Evolutionary conservation across 2,888 invertebrate species (phyloP).

Genomic region (Strigamia maritima): DNA sequence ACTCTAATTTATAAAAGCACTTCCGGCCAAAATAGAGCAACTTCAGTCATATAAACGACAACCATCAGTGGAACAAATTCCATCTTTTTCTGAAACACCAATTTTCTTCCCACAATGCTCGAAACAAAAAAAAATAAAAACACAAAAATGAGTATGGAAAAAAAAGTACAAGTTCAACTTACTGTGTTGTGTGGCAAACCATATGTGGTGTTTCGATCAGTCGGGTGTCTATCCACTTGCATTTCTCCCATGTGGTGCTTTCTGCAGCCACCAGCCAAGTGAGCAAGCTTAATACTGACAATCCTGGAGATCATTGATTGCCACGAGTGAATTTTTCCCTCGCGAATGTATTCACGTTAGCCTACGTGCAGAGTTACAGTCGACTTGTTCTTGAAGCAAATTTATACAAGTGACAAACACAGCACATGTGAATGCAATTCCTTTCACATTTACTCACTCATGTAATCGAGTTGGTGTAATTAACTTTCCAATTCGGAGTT

Average conservation of each 20-base stretch:
- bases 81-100: neutral
- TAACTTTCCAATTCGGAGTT: slow-evolving; percentile 17
- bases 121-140: neutral
- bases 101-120: neutral
- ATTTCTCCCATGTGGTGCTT: slow-evolving; percentile 6
- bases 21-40: neutral
- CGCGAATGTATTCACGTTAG: neutral
- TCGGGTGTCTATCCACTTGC: slow-evolving; percentile 14
- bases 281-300: slow-evolving; percentile 25
- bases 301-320: slow-evolving; percentile 18
- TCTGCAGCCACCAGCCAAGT: slow-evolving; percentile 29
- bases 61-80: neutral
- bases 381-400: slow-evolving; percentile 2
- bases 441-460: neutral
- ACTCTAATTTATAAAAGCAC: neutral
- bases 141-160: neutral
- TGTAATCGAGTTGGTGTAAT: slow-evolving; percentile 20
- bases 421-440: slow-evolving; percentile 3
- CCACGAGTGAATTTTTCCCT: neutral
- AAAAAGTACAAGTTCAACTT: neutral
- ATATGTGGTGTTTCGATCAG: neutral
- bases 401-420: slow-evolving; percentile 34
- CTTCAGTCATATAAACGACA: neutral
- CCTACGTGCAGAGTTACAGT: neutral
- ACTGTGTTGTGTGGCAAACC: neutral